Conservation (phyloP, 1,140 invertebrate species). For the Geopemphigus sp. region DNA sequence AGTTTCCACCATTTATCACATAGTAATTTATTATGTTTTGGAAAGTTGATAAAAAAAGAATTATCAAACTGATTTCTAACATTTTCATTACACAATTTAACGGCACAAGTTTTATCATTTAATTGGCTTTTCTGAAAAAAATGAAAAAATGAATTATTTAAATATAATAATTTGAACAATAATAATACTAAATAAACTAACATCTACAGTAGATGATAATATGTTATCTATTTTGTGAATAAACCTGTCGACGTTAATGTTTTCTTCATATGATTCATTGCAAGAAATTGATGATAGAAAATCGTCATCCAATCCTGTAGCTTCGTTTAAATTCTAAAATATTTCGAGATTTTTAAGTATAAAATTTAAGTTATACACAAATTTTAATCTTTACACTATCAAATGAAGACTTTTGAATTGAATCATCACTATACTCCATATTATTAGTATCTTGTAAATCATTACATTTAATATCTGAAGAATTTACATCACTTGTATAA, state of each 20-base stretch:
- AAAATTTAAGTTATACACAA: neutral
- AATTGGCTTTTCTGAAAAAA: neutral
- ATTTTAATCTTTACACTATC: conserved; percentile 11
- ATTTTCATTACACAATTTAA: conserved; percentile 17
- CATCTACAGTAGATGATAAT: too few relatives aligned
- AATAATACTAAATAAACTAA: neutral
- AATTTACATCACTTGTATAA: neutral
- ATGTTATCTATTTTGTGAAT: too few relatives aligned
- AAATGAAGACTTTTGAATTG: neutral
- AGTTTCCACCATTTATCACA: conserved; percentile 9
- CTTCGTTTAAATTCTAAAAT: conserved; percentile 14
- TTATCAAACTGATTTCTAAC: conserved; percentile 23
- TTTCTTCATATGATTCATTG: too few relatives aligned
- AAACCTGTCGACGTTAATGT: too few relatives aligned
- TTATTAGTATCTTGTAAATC: conserved; percentile 7
- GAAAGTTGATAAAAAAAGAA: conserved; percentile 17
- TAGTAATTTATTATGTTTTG: conserved; percentile 10
- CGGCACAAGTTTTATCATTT: neutral
- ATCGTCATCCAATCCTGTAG: neutral
- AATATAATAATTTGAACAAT: too few relatives aligned
- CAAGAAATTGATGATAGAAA: neutral
- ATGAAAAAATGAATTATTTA: too few relatives aligned
- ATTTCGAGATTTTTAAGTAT: neutral
- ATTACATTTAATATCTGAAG: neutral
- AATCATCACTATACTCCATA: neutral